Evolutionary conservation across 2,113 vertebrate genomes (phyloP), one percentile per base, ranked within the genome.

Genomic region (Bettongia penicillata): DNA sequence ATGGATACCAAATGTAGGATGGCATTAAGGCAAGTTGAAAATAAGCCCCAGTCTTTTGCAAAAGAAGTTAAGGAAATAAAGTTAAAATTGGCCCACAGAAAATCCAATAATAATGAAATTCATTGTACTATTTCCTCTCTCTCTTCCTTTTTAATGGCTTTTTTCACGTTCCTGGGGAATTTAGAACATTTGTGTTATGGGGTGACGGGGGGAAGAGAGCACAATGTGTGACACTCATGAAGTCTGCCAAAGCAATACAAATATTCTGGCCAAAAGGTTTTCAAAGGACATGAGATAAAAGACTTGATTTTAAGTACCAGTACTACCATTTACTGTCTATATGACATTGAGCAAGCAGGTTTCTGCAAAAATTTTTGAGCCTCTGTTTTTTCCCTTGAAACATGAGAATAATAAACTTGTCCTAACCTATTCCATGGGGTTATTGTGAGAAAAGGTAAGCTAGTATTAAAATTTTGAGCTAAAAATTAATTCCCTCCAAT

Each of bases 141-240:
- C 47, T 49, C 51, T 48, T 93, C 53, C 92, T 95, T 94, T 93
- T 91, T 90, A 93, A 93, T 49, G 53, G 57, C 96, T 89, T 51
- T 53, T 77, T 94, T 95, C 91, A 92, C 61, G 48, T 16, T 90
- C n/a, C 89, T 90, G 49, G 53, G 25, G 11, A 89, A 95, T 96
- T 91, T 89, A 94, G 93, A 94, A 28, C 57, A 91, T 53, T 94
- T 90, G 48, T 25, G 52, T 61, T 94, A 91, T 37, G 43, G 6
- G n/a, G n/a, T 6, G n/a, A 22, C 23, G 16, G n/a, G n/a, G 19
- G n/a, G n/a, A 23, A 43, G 43, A 43, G 43, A 84, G 37, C 19
- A 84, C n/a, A 43, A 77, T 23, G 4, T n/a, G 61, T n/a, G 31
- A 77, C 19, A 37, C 61, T 68, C 61, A 68, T 16, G 16, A 68